A percentile compares a stretch with the other conserved stretches of the same genome.
Conservation (phyloP, 2,888 invertebrate species). For the Hartigia nigra region DNA sequence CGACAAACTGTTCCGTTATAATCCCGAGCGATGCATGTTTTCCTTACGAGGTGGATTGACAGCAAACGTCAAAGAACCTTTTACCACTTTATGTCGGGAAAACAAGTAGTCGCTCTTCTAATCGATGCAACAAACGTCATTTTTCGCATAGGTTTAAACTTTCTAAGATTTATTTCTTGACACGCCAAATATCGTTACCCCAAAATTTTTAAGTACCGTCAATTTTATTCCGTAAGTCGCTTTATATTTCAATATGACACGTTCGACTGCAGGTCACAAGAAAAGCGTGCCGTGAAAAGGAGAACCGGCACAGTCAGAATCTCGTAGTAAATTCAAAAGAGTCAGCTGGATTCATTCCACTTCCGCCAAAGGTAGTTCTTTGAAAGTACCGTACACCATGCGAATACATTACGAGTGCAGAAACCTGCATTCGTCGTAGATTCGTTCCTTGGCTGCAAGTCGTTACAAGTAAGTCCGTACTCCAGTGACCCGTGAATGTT, state of each 20-base stretch:
- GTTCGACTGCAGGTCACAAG: not conserved
- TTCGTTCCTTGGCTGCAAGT: slow-evolving; percentile 40
- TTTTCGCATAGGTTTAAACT: not conserved
- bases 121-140: not conserved
- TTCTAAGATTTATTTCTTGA: not conserved
- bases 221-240: not conserved
- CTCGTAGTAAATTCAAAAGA: not conserved
- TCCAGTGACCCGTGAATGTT: slow-evolving; percentile 64
- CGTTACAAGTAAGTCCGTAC: slow-evolving; percentile 51
- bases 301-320: not conserved
- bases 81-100: not conserved
- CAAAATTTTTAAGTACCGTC: not conserved
- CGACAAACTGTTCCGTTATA: not conserved
- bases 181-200: not conserved
- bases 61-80: not conserved
- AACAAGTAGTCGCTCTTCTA: not conserved
- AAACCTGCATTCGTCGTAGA: slow-evolving; percentile 35
- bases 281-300: not conserved
- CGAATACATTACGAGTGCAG: slow-evolving; percentile 41
- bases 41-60: not conserved
- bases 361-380: not conserved
- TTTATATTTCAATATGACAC: not conserved
- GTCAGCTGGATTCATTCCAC: not conserved
- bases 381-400: slow-evolving; percentile 4
- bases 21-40: not conserved